These are phyloP conservation scores for Labroides dimidiatus DNA, from an alignment of 2,797 vertebrate species.

Conservation along the genomic window DNA sequence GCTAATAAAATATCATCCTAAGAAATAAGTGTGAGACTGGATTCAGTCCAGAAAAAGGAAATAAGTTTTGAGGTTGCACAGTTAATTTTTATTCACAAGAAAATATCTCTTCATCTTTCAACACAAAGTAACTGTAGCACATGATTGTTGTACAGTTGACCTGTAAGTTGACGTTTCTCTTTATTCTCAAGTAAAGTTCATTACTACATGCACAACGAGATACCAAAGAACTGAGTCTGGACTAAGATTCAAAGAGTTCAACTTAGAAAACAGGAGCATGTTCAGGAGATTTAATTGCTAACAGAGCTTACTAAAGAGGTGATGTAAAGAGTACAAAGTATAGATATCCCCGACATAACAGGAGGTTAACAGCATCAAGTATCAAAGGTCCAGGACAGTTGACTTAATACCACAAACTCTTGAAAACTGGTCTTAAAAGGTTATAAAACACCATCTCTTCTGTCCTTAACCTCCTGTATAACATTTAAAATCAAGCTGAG, in stretches of 20 bases:
- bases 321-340: slow-evolving; percentile 15
- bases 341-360: slow-evolving; percentile 25
- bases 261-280: slow-evolving; percentile 33
- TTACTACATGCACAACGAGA: slow-evolving; percentile 49
- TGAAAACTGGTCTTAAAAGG: background rate
- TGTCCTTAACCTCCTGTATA: slow-evolving; percentile 1
- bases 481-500: background rate
- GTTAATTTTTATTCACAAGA: slow-evolving; percentile 74
- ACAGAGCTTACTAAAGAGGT: slow-evolving; percentile 7
- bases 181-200: slow-evolving; percentile 43
- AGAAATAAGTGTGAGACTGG: no score
- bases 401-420: background rate
- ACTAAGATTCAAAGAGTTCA: slow-evolving; percentile 24
- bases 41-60: background rate
- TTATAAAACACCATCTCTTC: background rate
- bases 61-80: slow-evolving; percentile 33
- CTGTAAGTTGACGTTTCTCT: slow-evolving; percentile 23
- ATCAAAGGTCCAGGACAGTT: slow-evolving; percentile 15
- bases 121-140: slow-evolving; percentile 60
- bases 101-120: slow-evolving; percentile 74
- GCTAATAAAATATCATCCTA: no score
- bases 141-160: slow-evolving; percentile 48
- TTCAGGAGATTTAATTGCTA: slow-evolving; percentile 3
- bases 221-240: slow-evolving; percentile 7
- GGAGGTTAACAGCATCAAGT: slow-evolving; percentile 20